Conservation (phyloP, 2,797 vertebrate species). For the Phrynocephalus guinanensis region DNA sequence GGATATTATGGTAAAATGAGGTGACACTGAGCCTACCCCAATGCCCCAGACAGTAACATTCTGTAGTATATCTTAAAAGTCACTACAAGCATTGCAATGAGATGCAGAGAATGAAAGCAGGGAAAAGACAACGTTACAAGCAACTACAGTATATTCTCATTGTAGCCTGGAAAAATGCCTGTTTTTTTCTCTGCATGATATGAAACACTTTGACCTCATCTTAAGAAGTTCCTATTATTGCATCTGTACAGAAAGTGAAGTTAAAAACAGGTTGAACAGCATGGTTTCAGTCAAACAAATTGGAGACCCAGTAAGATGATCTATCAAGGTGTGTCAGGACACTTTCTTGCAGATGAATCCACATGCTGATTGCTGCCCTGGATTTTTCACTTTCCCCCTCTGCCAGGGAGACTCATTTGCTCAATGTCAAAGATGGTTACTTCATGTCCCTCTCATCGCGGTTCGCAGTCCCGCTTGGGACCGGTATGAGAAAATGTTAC, state of each 20-base stretch:
- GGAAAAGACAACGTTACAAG: conserved; percentile 31
- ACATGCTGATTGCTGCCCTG: too few relatives aligned
- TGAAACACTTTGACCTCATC: conserved; percentile 51
- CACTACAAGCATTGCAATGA: conserved; percentile 28
- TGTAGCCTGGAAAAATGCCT: conserved; percentile 42
- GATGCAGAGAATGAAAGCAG: conserved; percentile 24
- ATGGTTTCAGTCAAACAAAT: conserved; percentile 32
- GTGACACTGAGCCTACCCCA: background rate
- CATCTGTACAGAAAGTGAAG: background rate
- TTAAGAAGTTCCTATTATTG: conserved; percentile 30
- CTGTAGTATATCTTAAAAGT: conserved; percentile 23
- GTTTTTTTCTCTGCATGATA: conserved; percentile 40
- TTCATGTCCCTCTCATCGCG: too few relatives aligned
- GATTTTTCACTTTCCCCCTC: too few relatives aligned
- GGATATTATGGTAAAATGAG: background rate
- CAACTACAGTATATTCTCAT: conserved; percentile 4
- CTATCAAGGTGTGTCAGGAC: too few relatives aligned
- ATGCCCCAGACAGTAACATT: conserved; percentile 25
- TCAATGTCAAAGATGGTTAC: background rate
- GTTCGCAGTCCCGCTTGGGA: too few relatives aligned
- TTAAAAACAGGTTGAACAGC: conserved; percentile 34
- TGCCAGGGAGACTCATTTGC: too few relatives aligned
- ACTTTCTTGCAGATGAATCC: too few relatives aligned
- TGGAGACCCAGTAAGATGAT: conserved; percentile 30
- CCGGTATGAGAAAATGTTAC: too few relatives aligned